These are phyloP conservation scores for Sialis lutaria DNA, from an alignment of 2,888 invertebrate genomes.

Conservation along the genomic window DNA sequence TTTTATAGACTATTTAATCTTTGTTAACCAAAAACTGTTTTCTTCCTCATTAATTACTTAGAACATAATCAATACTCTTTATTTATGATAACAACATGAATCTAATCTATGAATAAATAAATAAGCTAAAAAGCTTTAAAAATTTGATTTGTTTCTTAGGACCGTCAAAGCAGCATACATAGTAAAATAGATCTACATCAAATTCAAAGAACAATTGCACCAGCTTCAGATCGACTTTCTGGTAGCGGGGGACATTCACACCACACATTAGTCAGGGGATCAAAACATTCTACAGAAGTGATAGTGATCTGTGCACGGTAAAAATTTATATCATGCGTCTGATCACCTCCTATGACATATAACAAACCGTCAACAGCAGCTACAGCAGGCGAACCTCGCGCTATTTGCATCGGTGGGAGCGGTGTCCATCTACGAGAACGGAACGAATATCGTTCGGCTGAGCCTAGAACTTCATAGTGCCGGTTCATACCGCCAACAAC, in stretches of 20 bases:
- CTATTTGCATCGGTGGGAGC: conserved; percentile 52
- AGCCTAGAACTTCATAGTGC: conserved; percentile 57
- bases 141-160: no score
- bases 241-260: conserved; percentile 61
- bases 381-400: conserved; percentile 69
- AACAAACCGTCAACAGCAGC: conserved; percentile 67
- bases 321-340: conserved; percentile 62
- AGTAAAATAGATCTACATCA: no score
- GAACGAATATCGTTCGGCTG: conserved; percentile 70
- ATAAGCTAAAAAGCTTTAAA: no score
- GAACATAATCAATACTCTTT: no score
- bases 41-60: conserved; percentile 6
- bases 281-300: conserved; percentile 68
- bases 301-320: conserved; percentile 74
- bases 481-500: conserved; percentile 81
- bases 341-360: conserved; percentile 75
- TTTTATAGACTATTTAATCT: background rate
- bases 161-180: no score
- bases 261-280: conserved; percentile 65
- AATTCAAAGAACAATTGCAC: conserved; percentile 48
- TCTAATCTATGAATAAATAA: no score
- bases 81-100: no score
- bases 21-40: background rate
- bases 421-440: conserved; percentile 48
- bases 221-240: conserved; percentile 72